Evolutionary conservation across 2,888 invertebrate species (phyloP).

Genomic region (Pantelozetes paolii): DNA sequence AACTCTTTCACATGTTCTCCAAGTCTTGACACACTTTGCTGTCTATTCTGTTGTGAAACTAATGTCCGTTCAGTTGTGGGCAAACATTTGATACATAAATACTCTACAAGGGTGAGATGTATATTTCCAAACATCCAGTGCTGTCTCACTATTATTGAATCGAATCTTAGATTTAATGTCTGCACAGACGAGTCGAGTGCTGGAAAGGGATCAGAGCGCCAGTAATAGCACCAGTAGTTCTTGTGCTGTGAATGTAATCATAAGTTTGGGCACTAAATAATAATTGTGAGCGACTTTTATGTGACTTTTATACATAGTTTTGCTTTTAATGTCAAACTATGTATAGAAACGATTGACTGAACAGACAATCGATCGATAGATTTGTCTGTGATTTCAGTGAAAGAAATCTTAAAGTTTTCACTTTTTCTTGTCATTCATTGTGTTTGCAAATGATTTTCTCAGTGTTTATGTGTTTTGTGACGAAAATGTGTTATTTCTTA

Average conservation of each 20-base stretch:
- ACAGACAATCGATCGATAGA: background rate
- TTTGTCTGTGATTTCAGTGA: background rate
- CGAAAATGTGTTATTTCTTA: background rate
- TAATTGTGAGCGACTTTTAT: constrained; percentile 10
- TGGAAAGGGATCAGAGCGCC: background rate
- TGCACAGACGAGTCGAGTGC: background rate
- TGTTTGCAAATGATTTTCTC: background rate
- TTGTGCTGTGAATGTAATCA: background rate
- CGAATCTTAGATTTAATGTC: background rate
- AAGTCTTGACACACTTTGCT: no score
- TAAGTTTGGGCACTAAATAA: constrained; percentile 13
- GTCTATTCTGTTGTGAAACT: no score
- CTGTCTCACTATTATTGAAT: background rate
- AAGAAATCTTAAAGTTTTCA: no score
- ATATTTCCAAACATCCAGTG: no score
- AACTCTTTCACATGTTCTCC: no score
- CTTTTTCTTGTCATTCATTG: no score
- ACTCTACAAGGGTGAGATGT: no score
- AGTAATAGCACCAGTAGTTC: background rate
- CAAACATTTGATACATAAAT: no score
- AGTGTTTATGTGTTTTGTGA: background rate
- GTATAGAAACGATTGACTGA: background rate
- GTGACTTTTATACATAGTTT: constrained; percentile 22
- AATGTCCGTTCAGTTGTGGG: no score
- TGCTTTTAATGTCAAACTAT: background rate